A percentile compares a stretch with the other conserved stretches of the same genome.
These are phyloP conservation scores for Metacarcinus magister DNA, from an alignment of 2,888 invertebrate genomes.

Conservation along the genomic window DNA sequence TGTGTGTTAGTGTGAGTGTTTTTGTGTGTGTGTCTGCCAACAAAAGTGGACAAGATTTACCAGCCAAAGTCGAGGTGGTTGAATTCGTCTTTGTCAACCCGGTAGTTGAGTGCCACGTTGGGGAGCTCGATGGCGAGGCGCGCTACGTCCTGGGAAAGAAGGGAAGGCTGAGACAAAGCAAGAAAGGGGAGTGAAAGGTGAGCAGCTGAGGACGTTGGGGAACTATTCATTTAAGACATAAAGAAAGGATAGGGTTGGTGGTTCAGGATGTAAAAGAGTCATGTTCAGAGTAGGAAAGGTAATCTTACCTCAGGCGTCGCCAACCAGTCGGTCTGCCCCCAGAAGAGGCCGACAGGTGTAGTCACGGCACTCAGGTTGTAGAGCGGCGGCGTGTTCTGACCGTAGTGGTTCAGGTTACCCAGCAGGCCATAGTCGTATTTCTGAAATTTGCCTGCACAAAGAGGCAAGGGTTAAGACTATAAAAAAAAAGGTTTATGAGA, in stretches of 20 bases:
- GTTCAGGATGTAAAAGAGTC: background rate
- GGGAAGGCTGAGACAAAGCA: background rate
- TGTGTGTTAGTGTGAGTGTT: background rate
- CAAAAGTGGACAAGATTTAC: conserved; percentile 81
- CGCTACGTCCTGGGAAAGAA: conserved; percentile 83
- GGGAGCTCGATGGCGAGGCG: conserved; percentile 83
- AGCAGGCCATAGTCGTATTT: conserved; percentile 77
- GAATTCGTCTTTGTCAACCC: conserved; percentile 88
- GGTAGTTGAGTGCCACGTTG: conserved; percentile 84
- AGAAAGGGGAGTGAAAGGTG: background rate
- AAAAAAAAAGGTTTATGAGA: background rate
- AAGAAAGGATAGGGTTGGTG: background rate
- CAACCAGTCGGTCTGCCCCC: conserved; percentile 85
- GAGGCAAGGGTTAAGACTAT: background rate
- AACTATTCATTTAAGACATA: background rate
- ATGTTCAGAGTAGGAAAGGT: background rate
- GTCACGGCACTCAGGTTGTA: conserved; percentile 83
- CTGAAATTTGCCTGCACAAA: conserved; percentile 65
- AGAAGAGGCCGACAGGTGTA: conserved; percentile 84
- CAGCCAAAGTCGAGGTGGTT: conserved; percentile 91
- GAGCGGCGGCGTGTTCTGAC: conserved; percentile 82
- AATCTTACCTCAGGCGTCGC: conserved; percentile 83
- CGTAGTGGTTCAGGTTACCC: conserved; percentile 83
- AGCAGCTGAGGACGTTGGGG: background rate
- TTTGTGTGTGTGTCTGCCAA: background rate